Evolutionary conservation across 2,888 invertebrate species (phyloP).

Genomic region (Emesis russula): DNA sequence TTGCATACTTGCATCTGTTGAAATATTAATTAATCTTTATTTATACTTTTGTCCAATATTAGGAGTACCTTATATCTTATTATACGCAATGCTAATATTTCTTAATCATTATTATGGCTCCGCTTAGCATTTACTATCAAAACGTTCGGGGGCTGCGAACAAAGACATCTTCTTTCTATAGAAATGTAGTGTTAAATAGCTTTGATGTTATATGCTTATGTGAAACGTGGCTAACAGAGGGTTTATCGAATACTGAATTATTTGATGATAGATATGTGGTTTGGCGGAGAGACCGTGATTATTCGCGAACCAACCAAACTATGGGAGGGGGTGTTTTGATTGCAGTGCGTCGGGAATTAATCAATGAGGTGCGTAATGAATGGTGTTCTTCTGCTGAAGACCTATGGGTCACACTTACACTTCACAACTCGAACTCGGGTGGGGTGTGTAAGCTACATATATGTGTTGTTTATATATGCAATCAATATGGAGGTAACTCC

Average conservation of each 20-base stretch:
- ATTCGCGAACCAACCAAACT: conserved; percentile 26
- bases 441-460: conserved; percentile 32
- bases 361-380: conserved; percentile 12
- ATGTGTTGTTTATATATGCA: conserved; percentile 51
- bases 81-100: conserved; percentile 3
- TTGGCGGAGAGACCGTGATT: conserved; percentile 42
- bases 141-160: conserved; percentile 35
- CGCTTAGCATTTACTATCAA: conserved; percentile 38
- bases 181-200: conserved; percentile 36
- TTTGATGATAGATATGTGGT: conserved; percentile 42
- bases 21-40: conserved; percentile 27
- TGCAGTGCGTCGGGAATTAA: conserved; percentile 37
- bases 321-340: conserved; percentile 57
- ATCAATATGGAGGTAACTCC: conserved; percentile 30
- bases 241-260: conserved; percentile 7
- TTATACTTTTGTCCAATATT: conserved; percentile 4
- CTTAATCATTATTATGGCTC: neutral
- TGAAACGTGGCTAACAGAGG: conserved; percentile 46
- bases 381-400: conserved; percentile 56
- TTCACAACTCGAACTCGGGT: neutral
- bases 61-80: conserved; percentile 20
- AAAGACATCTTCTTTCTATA: conserved; percentile 44
- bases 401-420: conserved; percentile 41
- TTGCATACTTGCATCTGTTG: neutral
- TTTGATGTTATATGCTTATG: conserved; percentile 27